These are phyloP conservation scores for Forpus xanthops DNA, from an alignment of 2,797 vertebrate genomes.

Conservation along the genomic window DNA sequence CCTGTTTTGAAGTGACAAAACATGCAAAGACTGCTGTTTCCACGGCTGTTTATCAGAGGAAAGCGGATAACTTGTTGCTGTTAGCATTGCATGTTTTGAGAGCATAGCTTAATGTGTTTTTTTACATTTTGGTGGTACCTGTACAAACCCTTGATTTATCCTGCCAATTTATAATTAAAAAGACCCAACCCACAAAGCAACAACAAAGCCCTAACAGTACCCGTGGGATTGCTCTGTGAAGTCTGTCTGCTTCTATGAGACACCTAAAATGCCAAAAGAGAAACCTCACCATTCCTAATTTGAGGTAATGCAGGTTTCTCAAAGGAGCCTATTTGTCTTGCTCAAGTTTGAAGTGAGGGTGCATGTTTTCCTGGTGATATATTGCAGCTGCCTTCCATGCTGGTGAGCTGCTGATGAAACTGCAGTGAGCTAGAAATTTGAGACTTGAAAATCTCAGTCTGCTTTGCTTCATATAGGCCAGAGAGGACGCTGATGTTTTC, in stretches of 20 bases:
- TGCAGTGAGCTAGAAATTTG: not conserved
- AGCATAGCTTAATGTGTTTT: not conserved
- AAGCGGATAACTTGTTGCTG: conserved; percentile 6
- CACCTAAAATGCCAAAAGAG: not conserved
- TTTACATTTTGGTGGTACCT: not conserved
- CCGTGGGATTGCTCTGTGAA: not conserved
- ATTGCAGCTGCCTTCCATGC: not conserved
- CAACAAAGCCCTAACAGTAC: not conserved
- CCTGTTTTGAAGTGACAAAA: not conserved
- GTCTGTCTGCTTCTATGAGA: not conserved
- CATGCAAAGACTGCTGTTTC: not conserved
- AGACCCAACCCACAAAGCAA: not conserved
- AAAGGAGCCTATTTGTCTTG: not conserved
- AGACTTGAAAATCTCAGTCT: not conserved
- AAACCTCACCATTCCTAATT: not conserved
- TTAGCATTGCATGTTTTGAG: not conserved
- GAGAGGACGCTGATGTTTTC: not conserved
- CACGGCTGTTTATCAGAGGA: conserved; percentile 34
- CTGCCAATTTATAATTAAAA: not conserved
- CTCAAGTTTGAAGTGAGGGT: not conserved
- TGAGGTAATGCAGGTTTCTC: not conserved
- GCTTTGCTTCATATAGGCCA: not conserved
- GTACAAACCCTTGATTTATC: not conserved
- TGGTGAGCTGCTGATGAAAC: not conserved
- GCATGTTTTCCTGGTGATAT: not conserved